Evolutionary conservation across 2,888 invertebrate species (phyloP), one percentile per base, ranked within the genome.

Genomic region (Chalcis sispes): DNA sequence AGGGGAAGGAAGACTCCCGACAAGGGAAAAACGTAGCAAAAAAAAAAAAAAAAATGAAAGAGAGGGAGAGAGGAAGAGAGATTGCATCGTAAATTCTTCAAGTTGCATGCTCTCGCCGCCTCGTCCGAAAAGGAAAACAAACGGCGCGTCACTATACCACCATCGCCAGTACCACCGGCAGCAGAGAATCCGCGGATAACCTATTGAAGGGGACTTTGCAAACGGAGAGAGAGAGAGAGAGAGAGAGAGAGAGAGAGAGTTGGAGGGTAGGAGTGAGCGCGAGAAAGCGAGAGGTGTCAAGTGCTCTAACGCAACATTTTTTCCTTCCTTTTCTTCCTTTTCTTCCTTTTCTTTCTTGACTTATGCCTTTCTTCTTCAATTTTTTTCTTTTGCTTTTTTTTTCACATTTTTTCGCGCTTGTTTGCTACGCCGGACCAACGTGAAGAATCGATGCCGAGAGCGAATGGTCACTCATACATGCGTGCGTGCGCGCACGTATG

Each of bases 71-170:
- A 70, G 20, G 20, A 42, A 50, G 59, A 59, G 46, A 71, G 76
- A 76, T 72, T 50, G 72, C 62, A 72, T 76, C 76, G 76, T 76
- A 76, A 76, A 76, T 76, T 72, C 76, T 72, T 76, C 66, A 76
- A 65, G 20, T 40, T 29, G 46, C 46, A 0, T 32, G 42, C 42
- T 0, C 59, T 64, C 46, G 36, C 59, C 42, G 8, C 20, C 18
- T 54, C 67, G 61, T 67, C 69, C 77, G 77, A 73, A 73, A 77
- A 72, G 77, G 72, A 72, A 77, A 77, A 77, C 72, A 77, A 77
- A 77, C 72, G 46, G n/a, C n/a, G n/a, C n/a, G n/a, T n/a, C n/a
- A n/a, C n/a, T n/a, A n/a, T n/a, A n/a, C n/a, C n/a, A n/a, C n/a
- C n/a, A n/a, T n/a, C n/a, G n/a, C n/a, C n/a, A n/a, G n/a, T n/a